Evolutionary conservation across 2,797 vertebrate genomes (phyloP).

Genomic region (Peromyscus nudipes): DNA sequence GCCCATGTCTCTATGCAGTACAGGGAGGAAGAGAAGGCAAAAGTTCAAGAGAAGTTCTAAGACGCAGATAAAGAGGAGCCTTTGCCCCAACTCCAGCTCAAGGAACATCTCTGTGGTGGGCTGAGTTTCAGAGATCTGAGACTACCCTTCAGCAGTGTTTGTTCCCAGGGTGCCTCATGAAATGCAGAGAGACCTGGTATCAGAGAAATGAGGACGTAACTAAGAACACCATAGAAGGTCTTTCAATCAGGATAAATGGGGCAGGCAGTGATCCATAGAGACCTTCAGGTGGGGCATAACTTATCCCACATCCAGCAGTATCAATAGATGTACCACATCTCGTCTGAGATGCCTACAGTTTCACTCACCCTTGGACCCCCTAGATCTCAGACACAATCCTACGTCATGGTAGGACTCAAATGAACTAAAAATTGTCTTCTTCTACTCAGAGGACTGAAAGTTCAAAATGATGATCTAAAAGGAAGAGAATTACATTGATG

Average conservation of each 20-base stretch:
- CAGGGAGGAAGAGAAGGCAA: too few relatives aligned
- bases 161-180: background rate
- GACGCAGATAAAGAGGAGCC: background rate
- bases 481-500: background rate
- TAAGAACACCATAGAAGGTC: background rate
- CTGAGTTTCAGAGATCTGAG: background rate
- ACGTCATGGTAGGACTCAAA: background rate
- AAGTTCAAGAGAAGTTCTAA: background rate
- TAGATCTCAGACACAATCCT: background rate
- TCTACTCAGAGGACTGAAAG: background rate
- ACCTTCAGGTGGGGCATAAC: background rate
- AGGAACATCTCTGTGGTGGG: too few relatives aligned
- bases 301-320: fast-evolving
- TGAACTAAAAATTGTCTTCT: background rate
- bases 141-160: background rate
- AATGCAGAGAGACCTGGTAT: background rate
- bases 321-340: background rate
- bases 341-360: background rate
- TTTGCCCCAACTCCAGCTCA: background rate
- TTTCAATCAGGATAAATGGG: background rate
- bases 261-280: background rate
- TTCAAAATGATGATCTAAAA: background rate
- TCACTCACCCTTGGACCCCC: background rate
- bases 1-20: background rate
- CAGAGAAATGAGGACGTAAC: background rate